Evolutionary conservation across 2,888 invertebrate species (phyloP).

Genomic region (Spodoptera exigua): DNA sequence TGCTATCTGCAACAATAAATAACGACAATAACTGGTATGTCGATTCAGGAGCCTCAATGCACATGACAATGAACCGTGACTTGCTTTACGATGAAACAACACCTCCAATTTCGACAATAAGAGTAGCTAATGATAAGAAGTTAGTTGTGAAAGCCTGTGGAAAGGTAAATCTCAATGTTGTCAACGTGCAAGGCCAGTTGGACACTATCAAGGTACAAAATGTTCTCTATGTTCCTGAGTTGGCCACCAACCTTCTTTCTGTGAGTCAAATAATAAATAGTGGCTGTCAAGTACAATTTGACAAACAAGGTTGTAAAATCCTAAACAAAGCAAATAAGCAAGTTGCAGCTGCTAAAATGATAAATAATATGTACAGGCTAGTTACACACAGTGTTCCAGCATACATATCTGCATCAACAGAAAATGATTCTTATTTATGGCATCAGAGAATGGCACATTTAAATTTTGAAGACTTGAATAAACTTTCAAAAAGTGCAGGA

Average conservation of each 20-base stretch:
- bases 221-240: slow-evolving; percentile 21
- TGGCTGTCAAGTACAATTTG: too few species aligned
- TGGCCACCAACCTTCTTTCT: too few species aligned
- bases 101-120: slow-evolving; percentile 38
- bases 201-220: slow-evolving; percentile 50
- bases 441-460: slow-evolving; percentile 18
- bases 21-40: slow-evolving; percentile 8
- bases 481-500: not conserved
- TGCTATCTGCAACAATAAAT: slow-evolving; percentile 40
- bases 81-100: slow-evolving; percentile 25
- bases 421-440: slow-evolving; percentile 9
- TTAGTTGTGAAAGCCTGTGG: slow-evolving; percentile 19
- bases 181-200: slow-evolving; percentile 12
- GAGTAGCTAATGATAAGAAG: slow-evolving; percentile 8
- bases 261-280: slow-evolving; percentile 20
- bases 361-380: slow-evolving; percentile 26
- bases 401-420: slow-evolving; percentile 1
- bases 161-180: slow-evolving; percentile 9
- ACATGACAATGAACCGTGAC: slow-evolving; percentile 39
- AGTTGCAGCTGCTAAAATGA: slow-evolving; percentile 7
- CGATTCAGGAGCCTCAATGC: slow-evolving; percentile 37
- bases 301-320: slow-evolving; percentile 18
- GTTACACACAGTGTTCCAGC: slow-evolving; percentile 5
- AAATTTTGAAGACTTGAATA: slow-evolving; percentile 7
- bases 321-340: slow-evolving; percentile 12